These are phyloP conservation scores for Aricia agestis DNA, from an alignment of 1,140 invertebrate species.

Conservation along the genomic window DNA sequence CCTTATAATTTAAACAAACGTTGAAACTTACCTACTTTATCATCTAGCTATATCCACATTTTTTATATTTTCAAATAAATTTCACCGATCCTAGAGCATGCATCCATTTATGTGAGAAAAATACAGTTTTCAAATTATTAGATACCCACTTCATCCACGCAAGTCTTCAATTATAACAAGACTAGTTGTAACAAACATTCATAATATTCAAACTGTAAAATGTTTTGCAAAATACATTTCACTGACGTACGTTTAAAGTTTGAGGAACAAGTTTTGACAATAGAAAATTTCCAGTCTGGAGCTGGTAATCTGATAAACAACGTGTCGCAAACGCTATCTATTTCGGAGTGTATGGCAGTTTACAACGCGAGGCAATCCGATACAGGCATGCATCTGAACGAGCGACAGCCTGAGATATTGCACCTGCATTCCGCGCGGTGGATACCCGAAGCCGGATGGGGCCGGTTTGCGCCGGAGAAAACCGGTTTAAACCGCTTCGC, in stretches of 20 bases:
- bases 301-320: constrained; percentile 24
- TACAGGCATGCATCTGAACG: constrained; percentile 33
- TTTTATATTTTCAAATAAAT: too few species aligned
- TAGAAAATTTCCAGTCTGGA: constrained; percentile 16
- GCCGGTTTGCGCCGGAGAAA: constrained; percentile 31
- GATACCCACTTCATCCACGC: too few species aligned
- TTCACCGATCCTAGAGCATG: too few species aligned
- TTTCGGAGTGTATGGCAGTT: constrained; percentile 22
- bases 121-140: too few species aligned
- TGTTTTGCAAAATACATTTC: too few species aligned
- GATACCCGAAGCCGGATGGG: constrained; percentile 34
- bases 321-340: constrained; percentile 21
- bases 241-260: not conserved
- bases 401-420: constrained; percentile 41
- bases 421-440: constrained; percentile 34
- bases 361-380: constrained; percentile 29
- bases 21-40: too few species aligned
- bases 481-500: constrained; percentile 26
- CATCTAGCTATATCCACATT: too few species aligned
- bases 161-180: too few species aligned
- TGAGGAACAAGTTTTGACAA: constrained; percentile 8
- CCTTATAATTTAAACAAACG: too few species aligned
- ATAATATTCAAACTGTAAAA: too few species aligned
- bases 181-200: too few species aligned
- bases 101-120: too few species aligned